Conservation (phyloP, 2,888 invertebrate species). For the Leucozona laternaria region DNA sequence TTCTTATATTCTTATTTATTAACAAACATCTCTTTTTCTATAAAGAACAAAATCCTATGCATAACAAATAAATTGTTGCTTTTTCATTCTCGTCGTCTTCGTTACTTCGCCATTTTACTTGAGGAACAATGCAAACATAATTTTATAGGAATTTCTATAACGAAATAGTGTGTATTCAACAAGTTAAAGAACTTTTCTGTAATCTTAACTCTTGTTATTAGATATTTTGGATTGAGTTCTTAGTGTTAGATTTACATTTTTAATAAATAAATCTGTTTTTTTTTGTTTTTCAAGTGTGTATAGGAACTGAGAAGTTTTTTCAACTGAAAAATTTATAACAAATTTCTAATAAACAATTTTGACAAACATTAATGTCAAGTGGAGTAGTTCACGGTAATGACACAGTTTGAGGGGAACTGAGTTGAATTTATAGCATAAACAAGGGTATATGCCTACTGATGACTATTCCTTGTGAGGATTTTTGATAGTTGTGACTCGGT, state of each 20-base stretch:
- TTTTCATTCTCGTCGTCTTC: constrained; percentile 24
- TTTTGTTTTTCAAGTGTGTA: constrained; percentile 18
- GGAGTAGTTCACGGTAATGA: background rate
- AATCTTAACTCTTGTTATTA: background rate
- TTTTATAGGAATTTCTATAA: constrained; percentile 45
- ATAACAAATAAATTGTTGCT: constrained; percentile 66
- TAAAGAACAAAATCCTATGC: background rate
- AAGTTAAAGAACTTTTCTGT: constrained; percentile 48
- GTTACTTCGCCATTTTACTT: constrained; percentile 70
- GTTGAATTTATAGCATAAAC: background rate
- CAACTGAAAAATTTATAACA: constrained; percentile 54
- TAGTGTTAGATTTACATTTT: constrained; percentile 23
- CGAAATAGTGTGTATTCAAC: constrained; percentile 55
- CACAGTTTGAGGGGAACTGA: constrained; percentile 17
- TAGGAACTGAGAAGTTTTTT: constrained; percentile 43
- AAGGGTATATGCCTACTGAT: background rate
- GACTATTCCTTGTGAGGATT: no score
- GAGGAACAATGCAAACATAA: constrained; percentile 50
- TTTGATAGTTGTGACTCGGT: no score
- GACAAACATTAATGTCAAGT: constrained; percentile 67
- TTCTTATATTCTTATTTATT: constrained; percentile 33
- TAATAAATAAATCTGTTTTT: constrained; percentile 6
- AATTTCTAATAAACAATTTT: constrained; percentile 75
- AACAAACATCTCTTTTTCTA: background rate
- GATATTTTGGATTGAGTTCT: background rate